These are phyloP conservation scores for Carterocephalus palaemon DNA, from an alignment of 2,888 invertebrate species.

Conservation along the genomic window DNA sequence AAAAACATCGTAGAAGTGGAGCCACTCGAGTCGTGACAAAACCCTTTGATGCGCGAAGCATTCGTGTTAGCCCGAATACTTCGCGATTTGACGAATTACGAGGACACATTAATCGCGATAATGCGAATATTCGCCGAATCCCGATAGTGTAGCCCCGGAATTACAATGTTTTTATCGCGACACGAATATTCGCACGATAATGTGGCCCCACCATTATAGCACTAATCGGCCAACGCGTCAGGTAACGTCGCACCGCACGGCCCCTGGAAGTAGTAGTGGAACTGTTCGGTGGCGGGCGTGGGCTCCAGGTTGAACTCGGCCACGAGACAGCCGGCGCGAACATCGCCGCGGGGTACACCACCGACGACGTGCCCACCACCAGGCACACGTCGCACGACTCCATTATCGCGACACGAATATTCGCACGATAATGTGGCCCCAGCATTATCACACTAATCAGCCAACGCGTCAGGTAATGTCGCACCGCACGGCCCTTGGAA, in stretches of 20 bases:
- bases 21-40: no score
- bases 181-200: no score
- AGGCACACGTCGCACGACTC: constrained; percentile 87
- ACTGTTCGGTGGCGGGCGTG: constrained; percentile 61
- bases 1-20: no score
- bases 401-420: no score
- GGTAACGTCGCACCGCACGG: constrained; percentile 67
- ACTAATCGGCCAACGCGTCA: constrained; percentile 50
- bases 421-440: no score
- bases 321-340: constrained; percentile 84
- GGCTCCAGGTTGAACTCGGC: constrained; percentile 73
- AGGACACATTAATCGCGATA: no score
- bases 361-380: constrained; percentile 91
- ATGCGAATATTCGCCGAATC: no score
- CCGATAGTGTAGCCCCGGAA: no score
- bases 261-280: constrained; percentile 70
- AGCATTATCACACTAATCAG: constrained; percentile 36
- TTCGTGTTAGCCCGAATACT: no score
- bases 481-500: constrained; percentile 71
- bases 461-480: constrained; percentile 57
- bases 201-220: neutral
- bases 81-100: no score
- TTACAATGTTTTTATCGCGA: no score
- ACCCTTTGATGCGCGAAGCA: no score
- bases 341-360: constrained; percentile 93